phyloP scores from a whole-genome alignment of 2,888 invertebrate species.

The Oeneis ivallda region DNA sequence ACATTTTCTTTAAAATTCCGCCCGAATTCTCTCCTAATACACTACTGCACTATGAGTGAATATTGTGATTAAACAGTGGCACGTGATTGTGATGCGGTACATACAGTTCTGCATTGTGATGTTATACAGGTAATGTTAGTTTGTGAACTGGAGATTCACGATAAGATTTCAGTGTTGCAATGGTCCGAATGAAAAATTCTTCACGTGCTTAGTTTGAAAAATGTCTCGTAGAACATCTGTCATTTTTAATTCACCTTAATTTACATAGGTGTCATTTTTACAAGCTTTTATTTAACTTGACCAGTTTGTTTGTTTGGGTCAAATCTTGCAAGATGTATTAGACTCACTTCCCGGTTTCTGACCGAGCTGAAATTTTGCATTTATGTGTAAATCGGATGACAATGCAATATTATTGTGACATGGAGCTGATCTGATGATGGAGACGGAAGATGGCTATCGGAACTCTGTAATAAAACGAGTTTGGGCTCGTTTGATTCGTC shows the following conservation, averaged over 20 bases:
- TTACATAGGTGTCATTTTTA: too few species aligned
- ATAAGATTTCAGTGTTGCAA: background rate
- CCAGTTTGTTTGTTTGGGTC: too few species aligned
- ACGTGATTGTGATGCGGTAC: conserved; percentile 62
- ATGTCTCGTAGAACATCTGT: background rate
- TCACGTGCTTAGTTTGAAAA: background rate
- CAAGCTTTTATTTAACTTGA: too few species aligned
- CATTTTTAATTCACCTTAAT: background rate
- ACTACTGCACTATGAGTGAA: conserved; percentile 26
- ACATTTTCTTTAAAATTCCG: conserved; percentile 49
- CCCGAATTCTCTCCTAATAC: conserved; percentile 40
- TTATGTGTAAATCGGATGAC: too few species aligned
- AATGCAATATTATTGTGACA: too few species aligned
- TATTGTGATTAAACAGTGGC: conserved; percentile 19
- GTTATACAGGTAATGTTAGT: conserved; percentile 59
- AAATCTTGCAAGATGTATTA: too few species aligned
- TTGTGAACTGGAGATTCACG: background rate
- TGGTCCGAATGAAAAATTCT: background rate
- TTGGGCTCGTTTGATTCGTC: too few species aligned
- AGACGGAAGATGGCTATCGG: too few species aligned
- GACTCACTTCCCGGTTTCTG: too few species aligned
- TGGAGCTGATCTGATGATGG: too few species aligned
- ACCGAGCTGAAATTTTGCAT: too few species aligned
- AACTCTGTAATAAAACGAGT: too few species aligned
- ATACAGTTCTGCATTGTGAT: conserved; percentile 69